Conservation (phyloP, 1,140 invertebrate genomes). For the Drosophila azteca region DNA sequence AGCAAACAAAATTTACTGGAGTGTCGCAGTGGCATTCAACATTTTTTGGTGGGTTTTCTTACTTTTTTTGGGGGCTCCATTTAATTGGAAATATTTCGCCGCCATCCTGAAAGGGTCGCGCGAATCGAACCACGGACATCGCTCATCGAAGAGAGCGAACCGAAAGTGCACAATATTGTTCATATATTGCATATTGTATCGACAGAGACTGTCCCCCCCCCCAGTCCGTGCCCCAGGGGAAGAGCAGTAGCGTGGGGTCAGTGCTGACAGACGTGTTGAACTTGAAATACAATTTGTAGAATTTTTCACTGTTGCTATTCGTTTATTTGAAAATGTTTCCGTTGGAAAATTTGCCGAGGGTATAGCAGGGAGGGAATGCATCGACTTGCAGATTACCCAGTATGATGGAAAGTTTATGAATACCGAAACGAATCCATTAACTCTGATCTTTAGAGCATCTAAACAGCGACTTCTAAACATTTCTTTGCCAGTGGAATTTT, state of each 20-base stretch:
- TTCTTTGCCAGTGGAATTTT: constrained; percentile 19
- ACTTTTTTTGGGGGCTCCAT: constrained; percentile 17
- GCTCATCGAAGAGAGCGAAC: background rate
- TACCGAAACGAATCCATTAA: no score
- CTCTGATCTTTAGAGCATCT: constrained; percentile 9
- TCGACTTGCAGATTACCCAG: background rate
- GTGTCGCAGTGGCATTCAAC: constrained; percentile 13
- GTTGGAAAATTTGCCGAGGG: background rate
- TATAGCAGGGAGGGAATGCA: background rate
- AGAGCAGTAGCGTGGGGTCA: background rate
- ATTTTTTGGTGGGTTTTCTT: constrained; percentile 23
- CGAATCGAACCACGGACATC: no score
- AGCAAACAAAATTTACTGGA: constrained; percentile 24
- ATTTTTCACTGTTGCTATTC: constrained; percentile 2
- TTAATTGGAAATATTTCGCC: constrained; percentile 37
- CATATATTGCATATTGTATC: constrained; percentile 12
- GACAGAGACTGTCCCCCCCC: no score
- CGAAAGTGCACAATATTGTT: constrained; percentile 22
- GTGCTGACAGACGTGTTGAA: constrained; percentile 38
- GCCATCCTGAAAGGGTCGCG: background rate
- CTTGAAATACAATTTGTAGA: constrained; percentile 40
- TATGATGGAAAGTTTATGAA: no score
- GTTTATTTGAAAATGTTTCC: constrained; percentile 7
- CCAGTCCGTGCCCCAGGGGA: no score
- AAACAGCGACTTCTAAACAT: background rate